These are phyloP conservation scores for Lissonota sp. DNA, from an alignment of 2,888 invertebrate genomes.

Conservation along the genomic window DNA sequence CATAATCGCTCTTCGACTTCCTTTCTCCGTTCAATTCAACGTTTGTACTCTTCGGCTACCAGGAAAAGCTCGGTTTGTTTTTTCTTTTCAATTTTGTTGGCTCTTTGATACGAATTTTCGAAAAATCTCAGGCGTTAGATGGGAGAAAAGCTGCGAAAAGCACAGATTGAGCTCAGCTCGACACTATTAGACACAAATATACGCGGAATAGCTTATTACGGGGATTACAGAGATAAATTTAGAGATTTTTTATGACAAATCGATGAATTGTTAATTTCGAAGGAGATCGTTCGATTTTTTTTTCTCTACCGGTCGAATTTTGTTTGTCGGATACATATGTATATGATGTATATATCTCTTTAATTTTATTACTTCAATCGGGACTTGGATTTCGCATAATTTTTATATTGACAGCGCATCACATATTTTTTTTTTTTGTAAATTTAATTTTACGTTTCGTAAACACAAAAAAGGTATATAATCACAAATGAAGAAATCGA, in stretches of 20 bases:
- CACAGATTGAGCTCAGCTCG: slow-evolving; percentile 80
- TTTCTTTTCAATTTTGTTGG: slow-evolving; percentile 15
- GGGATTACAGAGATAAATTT: slow-evolving; percentile 55
- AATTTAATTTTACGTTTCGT: slow-evolving; percentile 54
- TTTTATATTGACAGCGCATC: slow-evolving; percentile 57
- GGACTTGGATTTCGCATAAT: slow-evolving; percentile 39
- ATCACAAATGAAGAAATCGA: slow-evolving; percentile 60
- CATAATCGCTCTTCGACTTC: slow-evolving; percentile 35
- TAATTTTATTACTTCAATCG: slow-evolving; percentile 40
- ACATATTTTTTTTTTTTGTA: slow-evolving; percentile 40
- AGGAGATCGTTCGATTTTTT: slow-evolving; percentile 37
- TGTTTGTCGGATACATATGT: slow-evolving; percentile 27
- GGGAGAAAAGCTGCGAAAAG: slow-evolving; percentile 69
- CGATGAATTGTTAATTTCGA: slow-evolving; percentile 74
- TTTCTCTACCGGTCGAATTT: slow-evolving; percentile 34
- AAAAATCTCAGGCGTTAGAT: slow-evolving; percentile 52
- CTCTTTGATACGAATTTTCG: slow-evolving; percentile 34
- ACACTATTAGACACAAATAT: slow-evolving; percentile 77
- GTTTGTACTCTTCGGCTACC: slow-evolving; percentile 16
- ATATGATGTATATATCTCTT: slow-evolving; percentile 22
- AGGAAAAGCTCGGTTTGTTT: slow-evolving; percentile 11
- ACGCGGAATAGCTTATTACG: slow-evolving; percentile 69
- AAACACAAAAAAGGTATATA: slow-evolving; percentile 53
- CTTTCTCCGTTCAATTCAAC: slow-evolving; percentile 46
- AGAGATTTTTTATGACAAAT: slow-evolving; percentile 70